Evolutionary conservation across 2,888 invertebrate species (phyloP), one percentile per base, ranked within the genome.

Genomic region (Ennomos erosarius): DNA sequence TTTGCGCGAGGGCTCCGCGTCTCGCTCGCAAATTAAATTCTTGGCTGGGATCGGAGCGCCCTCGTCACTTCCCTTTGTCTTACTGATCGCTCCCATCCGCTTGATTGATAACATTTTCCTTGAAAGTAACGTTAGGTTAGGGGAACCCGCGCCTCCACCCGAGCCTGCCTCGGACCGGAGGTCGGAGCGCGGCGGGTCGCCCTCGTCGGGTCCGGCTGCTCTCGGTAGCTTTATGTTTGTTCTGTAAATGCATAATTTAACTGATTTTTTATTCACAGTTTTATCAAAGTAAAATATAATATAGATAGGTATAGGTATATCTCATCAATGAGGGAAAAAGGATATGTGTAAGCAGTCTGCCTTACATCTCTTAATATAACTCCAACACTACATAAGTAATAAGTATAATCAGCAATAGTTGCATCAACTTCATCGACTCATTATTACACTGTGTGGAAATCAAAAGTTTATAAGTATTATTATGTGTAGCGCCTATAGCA

Each of bases 1-100:
- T 90, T 89, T 84, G 85, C 81, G 78, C 84, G 73, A 12, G 52
- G 62, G 52, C 42, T 60, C 60, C 64, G 62, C 69, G 55, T 67
- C 70, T 51, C 73, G 70, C 76, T 76, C 78, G 80, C 85, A 85
- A 88, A 89, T 88, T 87, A 87, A 87, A 90, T 88, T 87, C 87
- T 82, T 84, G 76, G 64, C 74, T 71, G 69, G 76, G 75, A 81
- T 78, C 67, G 58, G 62, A 56, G 45, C 64, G 51, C 61, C 45
- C 13, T 33, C 50, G 36, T n/a, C 61, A 36, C 56, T 59, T 73
- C 72, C 74, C 70, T 70, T 71, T 75, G 74, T 76, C 69, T 72
- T 69, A 58, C 59, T 62, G 73, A 73, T 71, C 73, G 69, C 69
- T 64, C 70, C 76, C 71, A 66, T 69, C 69, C 67, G 71, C 73